Evolutionary conservation across 2,888 invertebrate genomes (phyloP), one percentile per base, ranked within the genome.

Genomic region (Xestia xanthographa): DNA sequence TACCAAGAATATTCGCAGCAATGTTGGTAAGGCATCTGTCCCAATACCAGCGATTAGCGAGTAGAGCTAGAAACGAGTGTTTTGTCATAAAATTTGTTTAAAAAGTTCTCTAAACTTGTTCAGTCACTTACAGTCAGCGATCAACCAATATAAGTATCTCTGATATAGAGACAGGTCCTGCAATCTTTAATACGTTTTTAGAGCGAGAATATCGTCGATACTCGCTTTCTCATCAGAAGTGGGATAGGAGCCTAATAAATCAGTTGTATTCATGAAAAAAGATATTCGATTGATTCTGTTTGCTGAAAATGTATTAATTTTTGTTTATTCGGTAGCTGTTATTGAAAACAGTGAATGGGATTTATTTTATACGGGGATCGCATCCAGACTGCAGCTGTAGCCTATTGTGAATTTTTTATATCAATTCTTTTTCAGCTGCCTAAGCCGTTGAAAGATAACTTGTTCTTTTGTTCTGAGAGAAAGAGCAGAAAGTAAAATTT

Each of bases 1-100:
- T 93, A 92, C 90, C 88, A 86, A 81, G 70, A 83, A 83, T 84
- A 87, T 77, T 87, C 83, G 75, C 77, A 72, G 73, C 78, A 77
- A 82, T 82, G 71, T 79, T 75, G 65, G 38, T 60, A 58, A 75
- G 66, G 22, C 29, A 77, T 69, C 29, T 48, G 66, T 1, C 8
- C 1, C n/a, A 26, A 9, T n/a, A 26, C 17, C 4, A 41, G 63
- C 63, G 63, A 41, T 8, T 41, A 41, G 63, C 63, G 63, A 63
- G 34, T n/a, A 11, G n/a, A 41, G 38, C 12, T 38, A 62, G 38
- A 62, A 62, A 22, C 14, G 26, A 26, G 12, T 6, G 26, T 26
- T 26, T 29, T 29, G 2, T 29, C 17, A 17, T 12, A 62, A 38
- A 2, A 6, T 1, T 20, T 34, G 8, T 29, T 34, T 20, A 9